Percentiles rank a stretch among this genome's conserved stretches.
These are phyloP conservation scores for Pedetes capensis DNA, from an alignment of 2,113 vertebrate genomes.

Conservation along the genomic window DNA sequence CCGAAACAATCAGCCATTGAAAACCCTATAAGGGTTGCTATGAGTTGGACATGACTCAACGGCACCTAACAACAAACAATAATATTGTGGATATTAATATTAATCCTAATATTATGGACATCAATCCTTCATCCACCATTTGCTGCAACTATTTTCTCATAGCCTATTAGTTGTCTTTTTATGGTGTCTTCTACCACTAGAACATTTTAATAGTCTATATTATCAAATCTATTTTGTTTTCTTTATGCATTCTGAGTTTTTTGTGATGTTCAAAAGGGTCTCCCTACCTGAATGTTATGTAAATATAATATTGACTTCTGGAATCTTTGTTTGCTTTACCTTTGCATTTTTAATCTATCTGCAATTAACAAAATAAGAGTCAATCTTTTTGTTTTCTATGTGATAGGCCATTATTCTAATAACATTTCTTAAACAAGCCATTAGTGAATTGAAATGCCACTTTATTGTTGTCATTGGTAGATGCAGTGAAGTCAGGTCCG, in stretches of 20 bases:
- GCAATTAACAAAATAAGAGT: not conserved
- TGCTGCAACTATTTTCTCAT: constrained; percentile 25
- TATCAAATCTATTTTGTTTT: constrained; percentile 37
- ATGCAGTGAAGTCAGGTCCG: too few species aligned
- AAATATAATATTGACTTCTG: constrained; percentile 22
- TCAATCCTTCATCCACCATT: not conserved
- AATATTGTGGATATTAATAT: not conserved
- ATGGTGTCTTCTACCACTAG: not conserved
- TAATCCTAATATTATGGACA: not conserved
- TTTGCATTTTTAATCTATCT: constrained; percentile 5
- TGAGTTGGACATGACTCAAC: too few species aligned
- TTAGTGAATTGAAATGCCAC: not conserved
- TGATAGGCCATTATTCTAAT: not conserved
- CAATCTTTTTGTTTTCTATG: constrained; percentile 22
- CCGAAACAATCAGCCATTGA: too few species aligned
- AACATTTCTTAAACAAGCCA: constrained; percentile 4
- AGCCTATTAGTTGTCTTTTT: constrained; percentile 1
- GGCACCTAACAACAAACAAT: too few species aligned
- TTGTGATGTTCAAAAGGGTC: not conserved
- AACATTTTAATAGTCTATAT: constrained; percentile 13
- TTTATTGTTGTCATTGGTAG: too few species aligned
- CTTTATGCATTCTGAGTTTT: constrained; percentile 23
- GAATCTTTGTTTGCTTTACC: not conserved
- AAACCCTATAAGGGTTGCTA: too few species aligned
- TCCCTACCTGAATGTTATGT: not conserved